Percentiles rank a stretch among this genome's conserved stretches.
phyloP scores from a whole-genome alignment of 2,888 invertebrate genomes.

The Choristoneura rosaceana region DNA sequence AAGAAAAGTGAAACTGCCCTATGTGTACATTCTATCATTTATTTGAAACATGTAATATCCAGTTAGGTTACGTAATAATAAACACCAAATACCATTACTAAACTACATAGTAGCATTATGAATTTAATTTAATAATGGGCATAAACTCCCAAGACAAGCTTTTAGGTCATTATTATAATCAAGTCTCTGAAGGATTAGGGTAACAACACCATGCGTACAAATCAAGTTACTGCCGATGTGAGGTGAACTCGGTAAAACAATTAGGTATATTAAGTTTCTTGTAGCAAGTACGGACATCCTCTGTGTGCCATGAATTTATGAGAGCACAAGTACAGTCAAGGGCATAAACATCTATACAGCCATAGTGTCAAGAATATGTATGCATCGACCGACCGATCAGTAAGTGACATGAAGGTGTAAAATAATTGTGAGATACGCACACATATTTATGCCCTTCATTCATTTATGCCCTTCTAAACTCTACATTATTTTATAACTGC shows the following conservation, averaged over 20 bases:
- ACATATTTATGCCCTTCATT: too few species aligned
- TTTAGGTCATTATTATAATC: neutral
- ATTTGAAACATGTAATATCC: neutral
- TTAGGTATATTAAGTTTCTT: neutral
- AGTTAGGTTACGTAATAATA: neutral
- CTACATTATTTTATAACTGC: neutral
- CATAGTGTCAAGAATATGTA: too few species aligned
- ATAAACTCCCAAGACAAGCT: neutral
- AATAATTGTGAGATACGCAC: too few species aligned
- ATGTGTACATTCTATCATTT: neutral
- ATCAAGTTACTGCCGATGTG: neutral
- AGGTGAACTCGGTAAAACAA: neutral
- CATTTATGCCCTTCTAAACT: neutral
- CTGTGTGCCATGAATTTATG: neutral
- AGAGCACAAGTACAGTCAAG: too few species aligned
- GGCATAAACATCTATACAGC: too few species aligned
- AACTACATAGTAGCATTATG: neutral
- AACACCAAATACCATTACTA: neutral
- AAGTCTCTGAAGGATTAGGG: neutral
- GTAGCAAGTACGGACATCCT: neutral
- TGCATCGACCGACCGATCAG: too few species aligned
- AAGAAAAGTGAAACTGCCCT: neutral
- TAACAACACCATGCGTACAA: neutral
- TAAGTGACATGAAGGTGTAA: too few species aligned
- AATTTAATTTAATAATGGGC: neutral